Evolutionary conservation across 2,797 vertebrate genomes (phyloP), one percentile per base, ranked within the genome.

Genomic region (Miichthys miiuy): DNA sequence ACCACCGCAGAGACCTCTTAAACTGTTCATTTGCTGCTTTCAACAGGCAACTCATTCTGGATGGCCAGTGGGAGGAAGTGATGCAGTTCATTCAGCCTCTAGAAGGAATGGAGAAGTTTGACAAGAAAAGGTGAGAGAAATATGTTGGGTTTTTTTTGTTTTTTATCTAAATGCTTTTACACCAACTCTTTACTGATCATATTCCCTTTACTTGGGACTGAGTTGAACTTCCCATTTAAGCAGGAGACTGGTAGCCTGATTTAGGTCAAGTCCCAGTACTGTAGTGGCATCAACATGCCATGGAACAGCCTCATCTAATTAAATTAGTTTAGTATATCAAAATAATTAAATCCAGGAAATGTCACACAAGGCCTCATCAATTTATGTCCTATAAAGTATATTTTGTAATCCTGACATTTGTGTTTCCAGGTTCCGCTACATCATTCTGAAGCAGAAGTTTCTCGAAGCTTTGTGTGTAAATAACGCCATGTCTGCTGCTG

Each of bases 51-150:
- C 93, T 99, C 79, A 96, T 99, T 67, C 95, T 99, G 83, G 98
- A 99, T 52, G 98, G 98, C 41, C 97, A 99, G 38, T 99, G 98
- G 98, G 98, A 99, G 85, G 98, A 99, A 70, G 97, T 99, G 92
- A 96, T 99, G 93, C 98, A 99, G 52, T 99, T 99, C 88, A 99
- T 99, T 91, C 98, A 99, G 47, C 98, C 98, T 79, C 94, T 99
- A 56, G 98, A 99, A 87, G 96, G 96, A 85, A 97, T 99, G 96
- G 97, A 99, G 69, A 99, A 97, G 93, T 99, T 99, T 92, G 97
- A 99, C 93, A 97, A 95, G 91, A 99, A 98, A 95, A 96, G 97
- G 98, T 98, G 89, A 85, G 80, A 56, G 8, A 48, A 3, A 27
- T 20, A 20, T 46, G 1, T 13, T 3, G 5, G n/a, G 2, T 2